Conservation (phyloP, 2,113 vertebrate genomes). For the Lichenostomus cassidix region DNA sequence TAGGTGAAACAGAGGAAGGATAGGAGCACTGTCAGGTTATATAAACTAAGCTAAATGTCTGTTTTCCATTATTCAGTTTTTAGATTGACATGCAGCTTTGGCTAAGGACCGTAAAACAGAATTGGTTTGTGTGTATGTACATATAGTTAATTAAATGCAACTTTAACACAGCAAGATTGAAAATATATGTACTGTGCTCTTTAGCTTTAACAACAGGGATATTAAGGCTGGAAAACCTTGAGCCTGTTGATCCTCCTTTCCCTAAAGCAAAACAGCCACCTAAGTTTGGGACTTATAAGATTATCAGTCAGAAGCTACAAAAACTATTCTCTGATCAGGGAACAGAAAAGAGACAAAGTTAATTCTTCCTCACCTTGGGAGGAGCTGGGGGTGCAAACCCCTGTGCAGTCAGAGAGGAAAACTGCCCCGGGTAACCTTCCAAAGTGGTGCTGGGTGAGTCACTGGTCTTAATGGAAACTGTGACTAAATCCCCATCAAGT, state of each 20-base stretch:
- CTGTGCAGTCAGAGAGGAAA: neutral
- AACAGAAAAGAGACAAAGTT: slow-evolving; percentile 38
- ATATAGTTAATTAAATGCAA: slow-evolving; percentile 21
- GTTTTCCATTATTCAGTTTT: slow-evolving; percentile 58
- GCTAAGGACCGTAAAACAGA: slow-evolving; percentile 3
- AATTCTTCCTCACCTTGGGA: slow-evolving; percentile 2
- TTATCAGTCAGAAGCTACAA: slow-evolving; percentile 35
- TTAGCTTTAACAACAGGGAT: slow-evolving; percentile 13
- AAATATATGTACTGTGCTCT: neutral
- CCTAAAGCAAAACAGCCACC: slow-evolving; percentile 67
- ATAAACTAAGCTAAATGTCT: slow-evolving; percentile 18
- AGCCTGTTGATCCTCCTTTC: slow-evolving; percentile 67
- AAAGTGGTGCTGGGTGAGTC: slow-evolving; percentile 31
- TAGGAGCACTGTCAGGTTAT: slow-evolving; percentile 38
- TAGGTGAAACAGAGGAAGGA: slow-evolving; percentile 35
- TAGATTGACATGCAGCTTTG: slow-evolving; percentile 45
- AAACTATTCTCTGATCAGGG: slow-evolving; percentile 37
- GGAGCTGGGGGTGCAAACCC: neutral
- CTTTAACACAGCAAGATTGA: neutral
- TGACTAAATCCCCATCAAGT: neutral
- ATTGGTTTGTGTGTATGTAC: neutral
- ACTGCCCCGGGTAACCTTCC: neutral
- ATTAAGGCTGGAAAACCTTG: slow-evolving; percentile 33
- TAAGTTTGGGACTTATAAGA: slow-evolving; percentile 45
- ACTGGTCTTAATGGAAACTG: slow-evolving; percentile 6